Evolutionary conservation across 2,888 invertebrate species (phyloP).

Genomic region (Agonopterix heracliana): DNA sequence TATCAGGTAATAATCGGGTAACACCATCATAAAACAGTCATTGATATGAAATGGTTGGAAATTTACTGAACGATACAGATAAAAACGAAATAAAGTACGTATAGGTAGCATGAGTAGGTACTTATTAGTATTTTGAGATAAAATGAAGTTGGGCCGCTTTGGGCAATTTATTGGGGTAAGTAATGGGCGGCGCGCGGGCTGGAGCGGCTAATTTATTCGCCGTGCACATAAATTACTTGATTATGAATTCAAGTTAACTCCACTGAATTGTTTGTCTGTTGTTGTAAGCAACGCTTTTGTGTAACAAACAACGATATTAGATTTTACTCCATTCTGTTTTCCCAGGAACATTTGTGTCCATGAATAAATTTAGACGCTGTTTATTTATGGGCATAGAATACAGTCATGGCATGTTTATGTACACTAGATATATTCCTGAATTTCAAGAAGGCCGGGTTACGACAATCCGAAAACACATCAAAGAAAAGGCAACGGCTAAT

Average conservation of each 20-base stretch:
- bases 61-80: conserved; percentile 36
- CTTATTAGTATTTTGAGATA: conserved; percentile 76
- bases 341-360: conserved; percentile 26
- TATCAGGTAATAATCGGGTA: conserved; percentile 56
- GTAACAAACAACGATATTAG: conserved; percentile 66
- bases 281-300: conserved; percentile 67
- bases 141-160: conserved; percentile 75
- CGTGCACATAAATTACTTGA: conserved; percentile 77
- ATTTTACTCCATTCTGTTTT: conserved; percentile 50
- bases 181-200: conserved; percentile 73
- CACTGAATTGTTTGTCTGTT: conserved; percentile 72
- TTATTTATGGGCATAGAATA: neutral
- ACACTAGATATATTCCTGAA: too few species aligned
- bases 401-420: neutral
- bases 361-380: conserved; percentile 28
- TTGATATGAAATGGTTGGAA: conserved; percentile 38
- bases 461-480: conserved; percentile 3
- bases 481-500: conserved; percentile 11
- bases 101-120: conserved; percentile 59
- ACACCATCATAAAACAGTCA: conserved; percentile 63
- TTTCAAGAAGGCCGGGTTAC: too few species aligned
- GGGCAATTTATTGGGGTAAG: conserved; percentile 76
- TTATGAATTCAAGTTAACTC: conserved; percentile 75
- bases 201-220: conserved; percentile 74
- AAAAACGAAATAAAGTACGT: conserved; percentile 46